phyloP scores from a whole-genome alignment of 1,140 invertebrate genomes.

The Anastrepha ludens region DNA sequence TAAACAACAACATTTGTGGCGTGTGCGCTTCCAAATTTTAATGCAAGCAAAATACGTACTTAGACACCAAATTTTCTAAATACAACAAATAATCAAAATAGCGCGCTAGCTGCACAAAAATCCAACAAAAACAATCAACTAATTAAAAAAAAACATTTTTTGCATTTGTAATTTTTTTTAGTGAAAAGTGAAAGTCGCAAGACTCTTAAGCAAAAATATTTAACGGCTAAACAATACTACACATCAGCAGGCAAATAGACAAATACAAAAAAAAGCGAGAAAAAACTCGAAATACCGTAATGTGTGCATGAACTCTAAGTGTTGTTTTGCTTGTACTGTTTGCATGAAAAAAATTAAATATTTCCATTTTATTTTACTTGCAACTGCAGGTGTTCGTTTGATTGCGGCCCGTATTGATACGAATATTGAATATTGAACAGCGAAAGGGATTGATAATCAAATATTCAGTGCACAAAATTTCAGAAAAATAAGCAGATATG shows the following conservation, averaged over 20 bases:
- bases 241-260: slow-evolving; percentile 22
- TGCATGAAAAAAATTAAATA: background rate
- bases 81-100: background rate
- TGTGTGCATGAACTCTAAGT: slow-evolving; percentile 36
- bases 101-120: background rate
- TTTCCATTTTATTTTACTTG: slow-evolving; percentile 39
- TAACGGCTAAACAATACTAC: slow-evolving; percentile 25
- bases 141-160: slow-evolving; percentile 15
- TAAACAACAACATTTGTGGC: background rate
- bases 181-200: slow-evolving; percentile 49
- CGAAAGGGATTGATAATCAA: slow-evolving; percentile 34
- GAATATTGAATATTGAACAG: slow-evolving; percentile 52
- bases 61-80: slow-evolving; percentile 4
- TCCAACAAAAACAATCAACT: background rate
- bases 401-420: slow-evolving; percentile 31
- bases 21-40: background rate
- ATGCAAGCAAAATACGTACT: background rate
- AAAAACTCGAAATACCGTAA: slow-evolving; percentile 4
- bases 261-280: background rate
- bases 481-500: slow-evolving; percentile 24
- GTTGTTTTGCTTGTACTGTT: slow-evolving; percentile 5
- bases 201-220: slow-evolving; percentile 29
- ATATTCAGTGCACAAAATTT: slow-evolving; percentile 51
- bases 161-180: slow-evolving; percentile 33
- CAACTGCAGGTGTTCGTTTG: slow-evolving; percentile 36